Conservation (phyloP, 2,797 vertebrate species). For the Phrynocephalus forsythii region DNA sequence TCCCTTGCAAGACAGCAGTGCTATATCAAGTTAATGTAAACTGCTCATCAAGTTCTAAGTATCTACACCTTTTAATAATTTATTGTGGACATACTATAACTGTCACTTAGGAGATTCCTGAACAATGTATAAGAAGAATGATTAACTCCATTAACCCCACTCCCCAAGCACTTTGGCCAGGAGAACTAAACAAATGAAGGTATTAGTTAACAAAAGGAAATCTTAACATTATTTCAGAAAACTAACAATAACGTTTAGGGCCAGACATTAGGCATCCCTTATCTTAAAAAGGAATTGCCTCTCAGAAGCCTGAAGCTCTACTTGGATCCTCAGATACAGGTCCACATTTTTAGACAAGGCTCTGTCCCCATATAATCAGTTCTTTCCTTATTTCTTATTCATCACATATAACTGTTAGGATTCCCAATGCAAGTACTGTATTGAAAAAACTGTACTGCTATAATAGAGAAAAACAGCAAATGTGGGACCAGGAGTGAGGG, state of each 20-base stretch:
- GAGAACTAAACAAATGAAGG: neutral
- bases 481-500: too few species aligned
- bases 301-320: neutral
- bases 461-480: too few species aligned
- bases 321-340: neutral
- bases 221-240: neutral
- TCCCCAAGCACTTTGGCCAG: neutral
- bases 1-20: constrained; percentile 44
- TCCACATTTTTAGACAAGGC: neutral
- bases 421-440: neutral
- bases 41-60: constrained; percentile 4
- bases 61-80: constrained; percentile 24
- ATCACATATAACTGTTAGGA: neutral
- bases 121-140: neutral
- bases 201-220: neutral
- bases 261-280: too few species aligned
- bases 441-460: neutral
- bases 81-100: neutral
- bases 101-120: neutral
- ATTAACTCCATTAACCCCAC: neutral
- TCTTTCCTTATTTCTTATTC: neutral
- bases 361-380: neutral
- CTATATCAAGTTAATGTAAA: constrained; percentile 47
- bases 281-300: neutral
- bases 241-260: neutral